Evolutionary conservation across 23 tunicate genomes (phyloP).

Genomic region (Trididemnum clinides): DNA sequence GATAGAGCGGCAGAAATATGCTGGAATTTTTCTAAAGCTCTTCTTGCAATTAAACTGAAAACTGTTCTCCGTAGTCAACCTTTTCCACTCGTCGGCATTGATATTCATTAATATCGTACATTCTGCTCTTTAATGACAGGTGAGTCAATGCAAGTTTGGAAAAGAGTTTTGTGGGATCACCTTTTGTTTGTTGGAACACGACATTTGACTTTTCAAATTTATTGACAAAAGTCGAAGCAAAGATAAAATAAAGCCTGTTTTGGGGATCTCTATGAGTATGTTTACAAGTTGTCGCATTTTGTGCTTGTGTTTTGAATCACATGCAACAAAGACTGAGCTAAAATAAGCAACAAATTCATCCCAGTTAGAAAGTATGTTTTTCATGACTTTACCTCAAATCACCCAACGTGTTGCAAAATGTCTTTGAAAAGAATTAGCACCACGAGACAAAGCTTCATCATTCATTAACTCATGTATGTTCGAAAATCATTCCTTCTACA

Average conservation of each 20-base stretch:
- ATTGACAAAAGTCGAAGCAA: background rate
- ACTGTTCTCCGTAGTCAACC: background rate
- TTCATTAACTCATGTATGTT: background rate
- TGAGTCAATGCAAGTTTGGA: background rate
- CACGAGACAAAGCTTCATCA: background rate
- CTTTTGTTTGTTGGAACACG: background rate
- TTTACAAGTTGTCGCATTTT: background rate
- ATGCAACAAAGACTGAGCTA: background rate
- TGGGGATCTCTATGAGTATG: background rate
- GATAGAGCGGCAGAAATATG: no score
- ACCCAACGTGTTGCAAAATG: background rate
- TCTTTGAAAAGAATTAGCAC: background rate
- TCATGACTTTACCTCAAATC: background rate
- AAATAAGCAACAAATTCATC: background rate
- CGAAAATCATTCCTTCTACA: background rate
- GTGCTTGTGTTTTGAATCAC: background rate
- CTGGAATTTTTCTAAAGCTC: no score
- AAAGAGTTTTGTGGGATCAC: background rate
- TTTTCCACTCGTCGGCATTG: background rate
- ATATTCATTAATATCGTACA: background rate
- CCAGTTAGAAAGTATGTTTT: background rate
- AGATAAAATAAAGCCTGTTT: background rate
- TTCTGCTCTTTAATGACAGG: background rate
- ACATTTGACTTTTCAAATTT: background rate
- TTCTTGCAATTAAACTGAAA: background rate